Evolutionary conservation across 64 coral and sea anemone genomes (phyloP), one percentile per base, ranked within the genome.

Genomic region (Dendrophyllia cribrosa): DNA sequence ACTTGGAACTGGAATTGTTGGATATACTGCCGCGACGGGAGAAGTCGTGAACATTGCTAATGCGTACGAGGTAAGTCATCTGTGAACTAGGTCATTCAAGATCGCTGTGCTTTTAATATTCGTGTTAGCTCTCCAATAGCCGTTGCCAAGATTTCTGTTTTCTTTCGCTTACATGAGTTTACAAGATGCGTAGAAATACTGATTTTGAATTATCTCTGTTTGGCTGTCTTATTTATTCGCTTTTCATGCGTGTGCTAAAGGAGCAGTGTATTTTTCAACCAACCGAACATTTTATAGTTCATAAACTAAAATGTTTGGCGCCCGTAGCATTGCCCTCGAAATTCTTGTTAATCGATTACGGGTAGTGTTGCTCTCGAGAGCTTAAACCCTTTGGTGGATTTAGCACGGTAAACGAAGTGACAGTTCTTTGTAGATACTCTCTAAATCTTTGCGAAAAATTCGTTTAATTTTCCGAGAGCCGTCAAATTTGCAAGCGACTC

Each of bases 41-140:
- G 97, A 99, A 51, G 93, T 95, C 4, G 97, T 99, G 24, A 99
- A 99, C 74, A 99, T 99, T 88, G 94, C 94, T 58, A 89, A 99
- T 78, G 97, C 97, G 59, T 96, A 99, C 48, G 97, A 99, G 94
- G 97, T 99, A 75, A 72, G 90, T 93, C 34, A 59, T 19, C 49
- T 47, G 44, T 78, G 22, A 88, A 50, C 19, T 72, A 21, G 17
- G 24, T 79, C 47, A 71, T 70, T 70, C 45, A 14, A 17, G 43
- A 43, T 16, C 46, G 45, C 19, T 68, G 62, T 19, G 67, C 50
- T 46, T 67, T 70, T 70, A n/a, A n/a, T n/a, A 44, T 47, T 43
- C 6, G 16, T 56, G 9, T 4, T 14, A 67, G 43, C 19, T 20
- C 47, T 47, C 20, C 24, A 25, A 1, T 60, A 19, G 9, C 58